Evolutionary conservation across 2,113 vertebrate genomes (phyloP).

Genomic region (Gila orcuttii): DNA sequence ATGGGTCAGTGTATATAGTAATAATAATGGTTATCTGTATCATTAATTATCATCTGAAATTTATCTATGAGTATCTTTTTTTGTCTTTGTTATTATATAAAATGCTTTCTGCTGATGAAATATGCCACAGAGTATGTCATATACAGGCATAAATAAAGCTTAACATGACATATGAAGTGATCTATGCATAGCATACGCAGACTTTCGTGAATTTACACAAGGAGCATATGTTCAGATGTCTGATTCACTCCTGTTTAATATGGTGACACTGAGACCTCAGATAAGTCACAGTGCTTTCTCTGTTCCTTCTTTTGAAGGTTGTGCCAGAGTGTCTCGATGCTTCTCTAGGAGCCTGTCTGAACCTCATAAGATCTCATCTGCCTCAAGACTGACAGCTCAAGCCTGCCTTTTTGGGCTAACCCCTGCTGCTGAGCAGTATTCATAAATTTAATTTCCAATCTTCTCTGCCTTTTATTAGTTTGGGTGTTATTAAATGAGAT

Average conservation of each 20-base stretch:
- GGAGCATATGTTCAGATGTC: slow-evolving; percentile 31
- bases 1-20: not conserved
- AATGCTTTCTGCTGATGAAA: not conserved
- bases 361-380: slow-evolving; percentile 60
- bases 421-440: slow-evolving; percentile 95
- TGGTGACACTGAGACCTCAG: slow-evolving; percentile 41
- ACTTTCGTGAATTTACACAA: slow-evolving; percentile 39
- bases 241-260: slow-evolving; percentile 48
- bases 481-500: slow-evolving; percentile 99
- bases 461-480: slow-evolving; percentile 99
- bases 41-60: not conserved
- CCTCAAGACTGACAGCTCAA: slow-evolving; percentile 83
- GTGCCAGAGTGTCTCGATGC: not conserved
- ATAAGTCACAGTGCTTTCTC: slow-evolving; percentile 33
- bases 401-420: slow-evolving; percentile 86
- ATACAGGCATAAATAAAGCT: slow-evolving; percentile 22
- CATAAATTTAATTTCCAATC: slow-evolving; percentile 99
- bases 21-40: not conserved
- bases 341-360: slow-evolving; percentile 23
- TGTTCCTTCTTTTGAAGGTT: slow-evolving; percentile 27
- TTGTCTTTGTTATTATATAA: not conserved
- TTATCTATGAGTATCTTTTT: not conserved
- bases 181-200: not conserved
- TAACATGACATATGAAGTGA: slow-evolving; percentile 18
- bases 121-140: slow-evolving; percentile 42